Percentiles rank a stretch among this genome's conserved stretches.
phyloP scores from a whole-genome alignment of 2,888 invertebrate genomes.

The Sturmia bella region DNA sequence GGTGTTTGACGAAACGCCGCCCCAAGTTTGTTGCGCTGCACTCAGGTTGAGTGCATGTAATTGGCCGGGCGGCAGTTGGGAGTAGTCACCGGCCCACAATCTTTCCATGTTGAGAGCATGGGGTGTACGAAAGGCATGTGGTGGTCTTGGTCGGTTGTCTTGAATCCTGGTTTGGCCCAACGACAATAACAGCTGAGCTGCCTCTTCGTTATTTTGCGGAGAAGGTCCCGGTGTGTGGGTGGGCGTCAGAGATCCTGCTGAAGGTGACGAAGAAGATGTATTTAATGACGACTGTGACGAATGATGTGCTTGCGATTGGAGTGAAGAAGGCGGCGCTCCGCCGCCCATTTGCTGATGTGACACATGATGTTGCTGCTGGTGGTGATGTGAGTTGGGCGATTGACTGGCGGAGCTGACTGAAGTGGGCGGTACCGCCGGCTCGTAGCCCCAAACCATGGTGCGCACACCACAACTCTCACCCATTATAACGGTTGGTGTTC shows the following conservation, averaged over 20 bases:
- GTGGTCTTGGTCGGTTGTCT: slow-evolving; percentile 80
- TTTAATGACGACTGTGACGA: slow-evolving; percentile 74
- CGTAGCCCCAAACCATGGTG: slow-evolving; percentile 86
- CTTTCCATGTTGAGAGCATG: slow-evolving; percentile 94
- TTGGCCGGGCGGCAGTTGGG: slow-evolving; percentile 91
- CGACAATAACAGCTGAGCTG: slow-evolving; percentile 88
- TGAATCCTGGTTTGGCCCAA: slow-evolving; percentile 87
- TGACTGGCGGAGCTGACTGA: slow-evolving; percentile 68
- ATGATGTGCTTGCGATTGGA: slow-evolving; percentile 73
- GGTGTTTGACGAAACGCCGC: slow-evolving; percentile 76
- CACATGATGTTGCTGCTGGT: slow-evolving; percentile 63
- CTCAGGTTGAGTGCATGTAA: slow-evolving; percentile 90
- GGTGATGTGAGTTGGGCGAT: slow-evolving; percentile 69
- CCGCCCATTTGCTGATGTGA: slow-evolving; percentile 72
- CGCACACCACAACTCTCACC: slow-evolving; percentile 95
- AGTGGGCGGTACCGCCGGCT: slow-evolving; percentile 82
- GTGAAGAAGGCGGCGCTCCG: slow-evolving; percentile 70
- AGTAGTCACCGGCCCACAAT: slow-evolving; percentile 93
- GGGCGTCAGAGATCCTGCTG: slow-evolving; percentile 80
- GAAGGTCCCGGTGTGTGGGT: slow-evolving; percentile 81
- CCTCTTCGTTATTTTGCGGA: slow-evolving; percentile 84
- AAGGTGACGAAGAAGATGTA: slow-evolving; percentile 83
- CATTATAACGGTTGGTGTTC: slow-evolving; percentile 94
- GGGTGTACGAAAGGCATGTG: slow-evolving; percentile 82
- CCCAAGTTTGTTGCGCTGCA: slow-evolving; percentile 83